Base-by-base conservation (phyloP, 2,888 invertebrate genomes). In the Agriopis aurantiaria region DNA sequence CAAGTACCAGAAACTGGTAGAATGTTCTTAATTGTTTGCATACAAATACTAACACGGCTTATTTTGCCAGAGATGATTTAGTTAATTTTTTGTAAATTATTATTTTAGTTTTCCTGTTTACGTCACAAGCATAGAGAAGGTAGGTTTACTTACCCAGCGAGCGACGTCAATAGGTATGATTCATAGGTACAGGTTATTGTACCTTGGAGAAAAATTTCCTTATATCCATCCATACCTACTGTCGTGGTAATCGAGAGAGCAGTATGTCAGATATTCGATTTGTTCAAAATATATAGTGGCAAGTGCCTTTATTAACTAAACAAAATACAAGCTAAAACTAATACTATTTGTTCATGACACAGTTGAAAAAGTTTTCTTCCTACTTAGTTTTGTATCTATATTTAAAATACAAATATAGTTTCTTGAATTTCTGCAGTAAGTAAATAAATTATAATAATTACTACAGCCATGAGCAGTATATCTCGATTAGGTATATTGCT, bases 141-240 rank as follows among this genome's bases (percentile, higher is more conserved):
- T 68, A 58, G 33, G 51, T 57, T 52, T 12, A 11, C 40, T 23
- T 33, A 33, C 33, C 5, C 33, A 33, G 17, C 33, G 12, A 64
- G 12, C 40, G 11, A 48, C 14, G 41, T 58, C 41, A 12, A 48
- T 51, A 17, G 17, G 9, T 65, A 56, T 69, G 65, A 65, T 14
- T 69, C 69, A 60, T 75, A 72, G 68, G 48, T 56, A 17, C 43
- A 65, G 65, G 69, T 61, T 61, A 65, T 56, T 57, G 60, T 46
- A 69, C 69, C 46, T 45, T 45, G 45, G 12, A 49, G 46, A 40
- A 46, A 52, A 40, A 12, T 17, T 41, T 12, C 52, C 43, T 9
- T 41, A 48, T 59, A 58, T 23, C 7, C 43, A 58, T 23, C 7
- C 43, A 23, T 12, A 6, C 33, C 33, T 4, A 33, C 12, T 48